Percentiles rank a stretch among this genome's conserved stretches.
These are phyloP conservation scores for Tenthredo livida DNA, from an alignment of 2,888 invertebrate genomes.

Conservation along the genomic window DNA sequence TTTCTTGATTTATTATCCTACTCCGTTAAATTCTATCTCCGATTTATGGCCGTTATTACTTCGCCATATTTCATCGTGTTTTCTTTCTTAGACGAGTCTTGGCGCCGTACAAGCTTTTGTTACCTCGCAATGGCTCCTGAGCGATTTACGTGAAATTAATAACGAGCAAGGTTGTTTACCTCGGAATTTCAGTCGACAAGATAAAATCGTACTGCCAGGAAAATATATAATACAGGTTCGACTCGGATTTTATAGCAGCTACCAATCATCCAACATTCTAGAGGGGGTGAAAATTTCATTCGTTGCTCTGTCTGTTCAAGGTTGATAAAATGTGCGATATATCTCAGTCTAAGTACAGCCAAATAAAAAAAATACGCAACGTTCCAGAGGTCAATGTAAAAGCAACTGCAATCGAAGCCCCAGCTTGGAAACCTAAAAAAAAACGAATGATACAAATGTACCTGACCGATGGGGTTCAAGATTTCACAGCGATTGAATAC, in stretches of 20 bases:
- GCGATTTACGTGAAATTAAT: conserved; percentile 83
- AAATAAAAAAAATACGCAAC: conserved; percentile 78
- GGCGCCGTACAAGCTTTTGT: conserved; percentile 81
- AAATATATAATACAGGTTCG: conserved; percentile 84
- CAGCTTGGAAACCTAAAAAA: conserved; percentile 80
- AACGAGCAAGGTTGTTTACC: conserved; percentile 83
- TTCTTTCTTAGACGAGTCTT: conserved; percentile 68
- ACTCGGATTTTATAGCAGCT: conserved; percentile 82
- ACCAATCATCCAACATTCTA: conserved; percentile 69
- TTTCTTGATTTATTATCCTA: conserved; percentile 9
- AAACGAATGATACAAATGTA: conserved; percentile 85
- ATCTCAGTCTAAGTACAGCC: conserved; percentile 73
- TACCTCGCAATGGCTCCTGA: conserved; percentile 84
- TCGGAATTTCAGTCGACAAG: conserved; percentile 78
- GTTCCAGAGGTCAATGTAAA: conserved; percentile 79
- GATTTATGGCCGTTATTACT: not conserved
- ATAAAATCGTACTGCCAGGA: conserved; percentile 79
- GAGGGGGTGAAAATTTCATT: conserved; percentile 59
- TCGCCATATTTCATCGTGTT: not conserved
- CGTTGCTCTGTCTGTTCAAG: conserved; percentile 63
- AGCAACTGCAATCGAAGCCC: conserved; percentile 82
- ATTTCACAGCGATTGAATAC: conserved; percentile 87
- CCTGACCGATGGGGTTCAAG: conserved; percentile 88
- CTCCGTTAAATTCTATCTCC: conserved; percentile 8
- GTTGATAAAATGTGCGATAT: conserved; percentile 77